Conservation (phyloP, 2,888 invertebrate species). For the Catocala sponsa region DNA sequence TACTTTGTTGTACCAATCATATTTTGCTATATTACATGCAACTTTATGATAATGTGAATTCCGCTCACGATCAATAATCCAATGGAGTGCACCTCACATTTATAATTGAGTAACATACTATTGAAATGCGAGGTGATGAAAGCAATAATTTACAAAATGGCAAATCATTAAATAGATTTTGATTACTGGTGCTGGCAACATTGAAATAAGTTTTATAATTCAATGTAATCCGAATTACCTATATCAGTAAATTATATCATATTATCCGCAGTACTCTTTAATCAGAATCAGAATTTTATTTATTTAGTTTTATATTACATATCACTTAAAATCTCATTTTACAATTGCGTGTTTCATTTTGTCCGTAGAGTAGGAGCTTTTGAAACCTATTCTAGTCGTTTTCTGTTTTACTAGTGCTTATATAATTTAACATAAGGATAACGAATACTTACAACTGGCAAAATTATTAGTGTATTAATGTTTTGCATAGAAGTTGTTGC, state of each 20-base stretch:
- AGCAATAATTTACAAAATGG: slow-evolving; percentile 31
- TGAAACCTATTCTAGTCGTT: slow-evolving; percentile 2
- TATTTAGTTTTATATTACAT: too few species aligned
- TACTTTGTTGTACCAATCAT: slow-evolving; percentile 28
- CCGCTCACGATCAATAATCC: slow-evolving; percentile 28
- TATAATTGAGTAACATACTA: slow-evolving; percentile 25
- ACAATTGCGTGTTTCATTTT: too few species aligned
- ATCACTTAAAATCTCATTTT: too few species aligned
- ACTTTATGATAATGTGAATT: slow-evolving; percentile 43
- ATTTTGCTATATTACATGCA: slow-evolving; percentile 28
- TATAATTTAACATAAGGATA: too few species aligned
- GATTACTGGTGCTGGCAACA: slow-evolving; percentile 17
- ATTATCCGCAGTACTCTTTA: too few species aligned
- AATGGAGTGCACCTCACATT: slow-evolving; percentile 19
- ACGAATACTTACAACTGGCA: too few species aligned
- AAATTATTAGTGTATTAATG: too few species aligned
- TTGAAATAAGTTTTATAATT: slow-evolving; percentile 6
- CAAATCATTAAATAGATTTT: slow-evolving; percentile 26
- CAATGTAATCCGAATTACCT: neutral
- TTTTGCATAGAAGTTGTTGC: too few species aligned
- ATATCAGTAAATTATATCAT: too few species aligned
- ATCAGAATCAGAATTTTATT: too few species aligned
- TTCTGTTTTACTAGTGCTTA: too few species aligned
- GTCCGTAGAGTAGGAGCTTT: neutral
- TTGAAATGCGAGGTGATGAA: slow-evolving; percentile 31